Evolutionary conservation across 2,888 invertebrate species (phyloP).

Genomic region (Heteropelma amictum): DNA sequence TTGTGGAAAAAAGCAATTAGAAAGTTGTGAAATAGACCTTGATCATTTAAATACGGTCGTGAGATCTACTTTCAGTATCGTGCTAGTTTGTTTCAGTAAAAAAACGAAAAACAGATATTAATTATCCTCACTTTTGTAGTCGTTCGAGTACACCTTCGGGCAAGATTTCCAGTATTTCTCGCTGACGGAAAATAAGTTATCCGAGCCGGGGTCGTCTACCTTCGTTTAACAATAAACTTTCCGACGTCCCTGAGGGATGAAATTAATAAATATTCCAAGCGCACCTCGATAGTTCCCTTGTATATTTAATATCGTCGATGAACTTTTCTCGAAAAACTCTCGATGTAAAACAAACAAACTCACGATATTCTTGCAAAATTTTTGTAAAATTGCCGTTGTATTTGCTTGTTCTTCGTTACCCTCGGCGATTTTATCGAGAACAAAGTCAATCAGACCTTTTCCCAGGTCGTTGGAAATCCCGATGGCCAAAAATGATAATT

Average conservation of each 20-base stretch:
- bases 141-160: neutral
- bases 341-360: no score
- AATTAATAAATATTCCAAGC: no score
- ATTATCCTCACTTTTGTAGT: slow-evolving; percentile 9
- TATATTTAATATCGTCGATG: no score
- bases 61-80: no score
- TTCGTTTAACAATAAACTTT: neutral
- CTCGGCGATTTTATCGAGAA: slow-evolving; percentile 1
- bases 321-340: no score
- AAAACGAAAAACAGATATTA: neutral
- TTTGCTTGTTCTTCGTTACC: neutral
- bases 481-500: slow-evolving; percentile 3
- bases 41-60: no score
- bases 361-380: slow-evolving; percentile 16
- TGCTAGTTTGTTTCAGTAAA: no score
- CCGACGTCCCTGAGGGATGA: slow-evolving; percentile 2
- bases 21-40: no score
- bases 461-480: slow-evolving; percentile 3
- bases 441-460: slow-evolving; percentile 10
- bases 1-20: no score
- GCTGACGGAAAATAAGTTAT: neutral
- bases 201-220: slow-evolving; percentile 3
- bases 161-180: neutral
- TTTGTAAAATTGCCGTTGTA: slow-evolving; percentile 11
- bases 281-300: no score